These are phyloP conservation scores for Hydrochoerus hydrochaeris DNA, from an alignment of 2,113 vertebrate genomes.

Conservation along the genomic window DNA sequence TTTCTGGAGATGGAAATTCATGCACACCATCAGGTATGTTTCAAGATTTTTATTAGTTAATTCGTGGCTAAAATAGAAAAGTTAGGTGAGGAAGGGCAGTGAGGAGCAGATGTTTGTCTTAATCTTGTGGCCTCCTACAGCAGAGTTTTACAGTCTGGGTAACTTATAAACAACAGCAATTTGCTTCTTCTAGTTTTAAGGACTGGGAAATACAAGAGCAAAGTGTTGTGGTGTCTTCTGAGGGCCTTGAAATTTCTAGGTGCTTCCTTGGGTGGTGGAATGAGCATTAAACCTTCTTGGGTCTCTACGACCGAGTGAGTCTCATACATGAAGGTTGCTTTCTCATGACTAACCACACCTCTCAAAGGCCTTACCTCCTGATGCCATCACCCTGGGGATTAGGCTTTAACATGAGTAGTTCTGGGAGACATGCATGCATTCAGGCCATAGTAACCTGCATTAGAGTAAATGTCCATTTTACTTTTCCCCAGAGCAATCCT, in stretches of 20 bases:
- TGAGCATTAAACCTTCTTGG: background rate
- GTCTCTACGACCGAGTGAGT: background rate
- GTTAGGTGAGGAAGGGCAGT: background rate
- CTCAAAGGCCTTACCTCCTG: background rate
- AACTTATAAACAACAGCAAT: background rate
- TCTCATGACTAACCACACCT: background rate
- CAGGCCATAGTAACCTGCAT: background rate
- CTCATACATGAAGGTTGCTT: background rate
- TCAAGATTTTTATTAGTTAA: background rate
- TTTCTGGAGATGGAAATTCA: too few relatives aligned
- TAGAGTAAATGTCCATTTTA: background rate
- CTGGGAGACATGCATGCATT: background rate
- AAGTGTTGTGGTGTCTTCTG: background rate
- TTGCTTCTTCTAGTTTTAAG: background rate
- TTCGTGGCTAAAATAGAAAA: background rate
- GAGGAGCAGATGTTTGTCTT: background rate
- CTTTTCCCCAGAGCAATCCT: background rate
- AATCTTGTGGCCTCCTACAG: background rate
- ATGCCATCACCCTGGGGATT: background rate
- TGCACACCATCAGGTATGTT: background rate
- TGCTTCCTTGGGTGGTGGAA: background rate
- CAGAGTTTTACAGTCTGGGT: background rate
- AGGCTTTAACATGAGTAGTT: background rate
- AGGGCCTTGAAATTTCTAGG: background rate
- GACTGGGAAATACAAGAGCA: background rate